Percentiles rank a stretch among this genome's conserved stretches.
phyloP scores from a whole-genome alignment of 2,797 vertebrate species.

The Syngnathus rostellatus region DNA sequence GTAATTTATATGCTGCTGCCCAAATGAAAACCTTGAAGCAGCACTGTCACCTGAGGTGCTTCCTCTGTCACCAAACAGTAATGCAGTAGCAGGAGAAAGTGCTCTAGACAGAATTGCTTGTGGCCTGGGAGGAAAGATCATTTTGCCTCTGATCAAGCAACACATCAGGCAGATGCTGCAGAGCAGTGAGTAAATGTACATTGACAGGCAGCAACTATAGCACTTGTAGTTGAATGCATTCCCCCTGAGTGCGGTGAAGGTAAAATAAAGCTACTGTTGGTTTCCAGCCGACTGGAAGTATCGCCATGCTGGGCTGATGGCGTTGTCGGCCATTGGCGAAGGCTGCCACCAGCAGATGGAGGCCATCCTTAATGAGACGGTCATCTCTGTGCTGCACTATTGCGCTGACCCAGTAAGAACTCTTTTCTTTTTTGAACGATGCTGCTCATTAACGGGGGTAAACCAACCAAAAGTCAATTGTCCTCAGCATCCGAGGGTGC shows the following conservation, averaged over 20 bases:
- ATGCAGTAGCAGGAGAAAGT: constrained; percentile 94
- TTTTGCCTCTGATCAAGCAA: constrained; percentile 97
- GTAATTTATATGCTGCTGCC: constrained; percentile 45
- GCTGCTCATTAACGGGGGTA: not conserved
- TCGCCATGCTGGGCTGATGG: constrained; percentile 94
- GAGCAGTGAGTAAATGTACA: constrained; percentile 76
- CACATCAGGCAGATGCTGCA: constrained; percentile 99
- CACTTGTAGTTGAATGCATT: not conserved
- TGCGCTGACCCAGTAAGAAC: constrained; percentile 89
- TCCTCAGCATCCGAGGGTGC: constrained; percentile 88
- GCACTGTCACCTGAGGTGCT: not conserved
- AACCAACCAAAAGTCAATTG: not conserved
- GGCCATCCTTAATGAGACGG: constrained; percentile 93
- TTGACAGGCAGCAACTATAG: not conserved
- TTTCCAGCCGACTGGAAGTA: constrained; percentile 92
- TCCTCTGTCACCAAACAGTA: constrained; percentile 50
- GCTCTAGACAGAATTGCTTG: constrained; percentile 95
- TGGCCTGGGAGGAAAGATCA: constrained; percentile 93
- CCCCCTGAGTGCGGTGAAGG: not conserved
- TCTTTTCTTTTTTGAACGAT: not conserved
- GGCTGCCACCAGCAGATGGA: constrained; percentile 99
- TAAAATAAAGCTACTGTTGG: not conserved
- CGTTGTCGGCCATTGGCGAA: constrained; percentile 94
- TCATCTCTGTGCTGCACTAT: constrained; percentile 90
- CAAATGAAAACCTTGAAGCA: not conserved